Base-by-base conservation (phyloP, 2,113 vertebrate species). In the Aptenodytes patagonicus region DNA sequence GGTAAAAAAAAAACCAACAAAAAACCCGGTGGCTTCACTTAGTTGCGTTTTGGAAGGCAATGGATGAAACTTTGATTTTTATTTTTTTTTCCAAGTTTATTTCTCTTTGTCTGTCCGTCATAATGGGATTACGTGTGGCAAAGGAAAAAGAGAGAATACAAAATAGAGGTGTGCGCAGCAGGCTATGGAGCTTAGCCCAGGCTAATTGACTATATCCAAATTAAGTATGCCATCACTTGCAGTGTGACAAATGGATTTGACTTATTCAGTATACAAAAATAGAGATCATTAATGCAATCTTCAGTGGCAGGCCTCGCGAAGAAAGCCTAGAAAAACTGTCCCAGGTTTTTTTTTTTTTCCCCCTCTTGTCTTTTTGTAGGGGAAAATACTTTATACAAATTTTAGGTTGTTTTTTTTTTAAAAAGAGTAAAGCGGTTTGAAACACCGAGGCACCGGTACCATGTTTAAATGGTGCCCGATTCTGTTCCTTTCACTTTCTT, bases 201-300 rank as follows among this genome's bases (percentile, higher is more conserved):
- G 98, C 99, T 99, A 99, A 99, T 99, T 99, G 99, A 99, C 99
- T 99, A 99, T 99, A 99, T 99, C 99, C 99, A 99, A 99, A 99
- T 99, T 99, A 99, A 99, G 99, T 99, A 99, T 99, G 99, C 99
- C 99, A 99, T 99, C 99, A 99, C 98, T 98, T 99, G 99, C 98
- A 98, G 99, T 99, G 99, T 99, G 99, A 99, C 99, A 99, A 99
- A 99, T 99, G 99, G 99, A 99, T 99, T 99, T 99, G 99, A 99
- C 99, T 99, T 99, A 99, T 99, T 99, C 99, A 98, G 99, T 99
- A 99, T 99, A 99, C 99, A 99, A 99, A 99, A 99, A 99, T 99
- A 99, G 99, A 99, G 99, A 99, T 99, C 99, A 99, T 99, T 99
- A 99, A 99, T 98, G 98, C 98, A 98, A 98, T 98, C 98, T 99